Base-by-base conservation (phyloP, 2,888 invertebrate species). In the Pterostichus niger region DNA sequence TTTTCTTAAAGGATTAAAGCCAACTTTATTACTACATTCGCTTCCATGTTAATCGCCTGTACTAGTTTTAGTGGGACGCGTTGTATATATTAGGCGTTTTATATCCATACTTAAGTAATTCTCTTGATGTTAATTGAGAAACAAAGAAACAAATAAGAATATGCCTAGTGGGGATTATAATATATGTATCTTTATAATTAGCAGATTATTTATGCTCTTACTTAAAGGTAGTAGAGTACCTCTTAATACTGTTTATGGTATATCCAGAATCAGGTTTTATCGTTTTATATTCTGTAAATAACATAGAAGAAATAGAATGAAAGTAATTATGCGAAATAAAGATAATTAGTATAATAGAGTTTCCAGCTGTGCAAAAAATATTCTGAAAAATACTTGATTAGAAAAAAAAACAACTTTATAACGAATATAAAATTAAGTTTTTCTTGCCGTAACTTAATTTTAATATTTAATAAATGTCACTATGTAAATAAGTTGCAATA, bases 401-500 rank as follows among this genome's bases (percentile, higher is more conserved):
- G 0, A 40, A 40, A 7, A 40, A 40, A 1, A 40, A 7, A 40
- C 1, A 1, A 1, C 40, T 40, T 40, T 40, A 40, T 40, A 40
- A 40, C 40, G 40, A 40, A 40, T 54, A 54, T 15, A 13, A 54
- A 54, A n/a, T 15, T 54, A 54, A n/a, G 15, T 54, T 54, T 54
- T 54, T 40, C 13, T 6, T 54, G 13, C 13, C 54, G n/a, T 54
- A 54, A 11, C 15, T 54, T 15, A 7, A 54, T 54, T 54, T 54
- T 54, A 54, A 54, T 54, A 15, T 54, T 54, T 15, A 13, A 54
- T 54, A 54, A 54, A 54, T 54, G 54, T 54, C 54, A 54, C n/a
- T 40, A 40, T 15, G 54, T 54, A 54, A 54, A 54, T 54, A 54
- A 1, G 4, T 10, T 3, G 13, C 6, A 13, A 54, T 54, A 54